Conservation (phyloP, 2,113 vertebrate species). For the Hippopotamus amphibius region DNA sequence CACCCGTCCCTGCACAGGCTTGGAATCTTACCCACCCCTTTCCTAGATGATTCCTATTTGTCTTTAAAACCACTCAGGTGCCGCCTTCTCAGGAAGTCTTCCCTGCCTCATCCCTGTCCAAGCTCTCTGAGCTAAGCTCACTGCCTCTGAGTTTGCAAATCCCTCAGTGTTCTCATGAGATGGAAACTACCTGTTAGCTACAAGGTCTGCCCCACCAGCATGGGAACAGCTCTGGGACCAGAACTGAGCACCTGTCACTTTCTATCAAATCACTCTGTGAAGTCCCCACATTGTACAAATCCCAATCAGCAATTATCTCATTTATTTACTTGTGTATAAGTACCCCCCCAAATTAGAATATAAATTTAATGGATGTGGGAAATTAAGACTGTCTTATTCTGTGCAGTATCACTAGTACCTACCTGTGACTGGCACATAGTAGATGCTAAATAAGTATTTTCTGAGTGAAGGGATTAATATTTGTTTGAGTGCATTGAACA, state of each 20-base stretch:
- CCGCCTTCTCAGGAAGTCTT: neutral
- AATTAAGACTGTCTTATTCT: neutral
- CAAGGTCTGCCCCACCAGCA: neutral
- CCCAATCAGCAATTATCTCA: neutral
- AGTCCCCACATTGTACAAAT: neutral
- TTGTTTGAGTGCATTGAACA: slow-evolving; percentile 35
- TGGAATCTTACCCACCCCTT: neutral
- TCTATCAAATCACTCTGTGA: neutral
- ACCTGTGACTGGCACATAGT: neutral
- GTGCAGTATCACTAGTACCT: neutral
- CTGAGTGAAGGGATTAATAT: neutral
- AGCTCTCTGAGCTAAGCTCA: neutral
- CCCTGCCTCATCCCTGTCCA: neutral
- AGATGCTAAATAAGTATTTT: neutral
- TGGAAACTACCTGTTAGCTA: neutral
- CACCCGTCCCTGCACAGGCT: neutral
- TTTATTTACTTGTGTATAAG: neutral
- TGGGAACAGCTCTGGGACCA: neutral
- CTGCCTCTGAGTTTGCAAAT: neutral
- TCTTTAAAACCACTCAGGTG: neutral
- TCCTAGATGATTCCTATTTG: slow-evolving; percentile 15
- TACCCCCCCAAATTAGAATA: neutral
- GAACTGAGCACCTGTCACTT: neutral
- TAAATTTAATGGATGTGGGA: neutral
- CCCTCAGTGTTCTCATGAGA: neutral